phyloP scores from a whole-genome alignment of 2,113 vertebrate genomes.

The Hypocryptadius cinnamomeus region DNA sequence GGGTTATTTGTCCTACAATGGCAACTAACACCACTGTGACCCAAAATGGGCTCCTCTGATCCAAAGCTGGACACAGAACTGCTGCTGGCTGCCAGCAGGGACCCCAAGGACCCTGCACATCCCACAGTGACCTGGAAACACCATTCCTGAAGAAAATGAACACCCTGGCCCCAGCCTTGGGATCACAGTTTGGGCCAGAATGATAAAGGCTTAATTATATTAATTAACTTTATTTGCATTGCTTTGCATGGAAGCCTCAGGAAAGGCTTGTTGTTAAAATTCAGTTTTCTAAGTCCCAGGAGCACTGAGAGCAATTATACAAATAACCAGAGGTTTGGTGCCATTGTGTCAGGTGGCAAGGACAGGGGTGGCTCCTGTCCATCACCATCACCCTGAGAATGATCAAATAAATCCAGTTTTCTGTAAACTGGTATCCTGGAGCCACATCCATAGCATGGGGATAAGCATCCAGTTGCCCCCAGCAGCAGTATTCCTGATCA shows the following conservation, averaged over 20 bases:
- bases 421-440: not conserved
- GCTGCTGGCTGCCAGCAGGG: not conserved
- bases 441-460: not conserved
- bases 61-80: not conserved
- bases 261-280: not conserved
- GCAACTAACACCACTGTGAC: not conserved
- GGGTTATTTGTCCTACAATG: not conserved
- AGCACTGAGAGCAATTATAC: not conserved
- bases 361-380: not conserved
- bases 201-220: not conserved
- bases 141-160: not conserved
- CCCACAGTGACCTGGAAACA: not conserved
- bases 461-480: not conserved
- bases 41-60: not conserved
- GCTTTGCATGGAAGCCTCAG: not conserved
- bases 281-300: not conserved
- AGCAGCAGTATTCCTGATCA: not conserved
- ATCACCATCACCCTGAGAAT: not conserved
- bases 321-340: not conserved
- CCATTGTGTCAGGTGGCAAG: not conserved
- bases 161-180: not conserved
- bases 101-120: not conserved
- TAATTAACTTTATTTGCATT: not conserved
- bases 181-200: not conserved
- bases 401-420: not conserved